Evolutionary conservation across 2,797 vertebrate genomes (phyloP).

Genomic region (Molossus alvarezi): DNA sequence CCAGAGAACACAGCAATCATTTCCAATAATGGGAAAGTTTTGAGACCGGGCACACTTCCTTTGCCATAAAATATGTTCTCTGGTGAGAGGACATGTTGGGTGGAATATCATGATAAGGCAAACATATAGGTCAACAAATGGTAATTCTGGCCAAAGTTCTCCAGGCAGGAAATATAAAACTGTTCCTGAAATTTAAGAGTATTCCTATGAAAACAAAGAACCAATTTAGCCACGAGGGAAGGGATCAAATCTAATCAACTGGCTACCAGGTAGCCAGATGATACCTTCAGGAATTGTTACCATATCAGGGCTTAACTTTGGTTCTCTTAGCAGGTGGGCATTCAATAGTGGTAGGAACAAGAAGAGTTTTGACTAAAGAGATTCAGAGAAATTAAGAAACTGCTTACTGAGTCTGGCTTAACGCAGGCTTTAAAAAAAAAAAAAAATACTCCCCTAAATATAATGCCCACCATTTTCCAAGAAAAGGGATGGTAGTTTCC

Average conservation of each 20-base stretch:
- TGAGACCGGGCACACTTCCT: not conserved
- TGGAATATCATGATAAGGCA: conserved; percentile 16
- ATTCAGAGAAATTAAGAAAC: conserved; percentile 15
- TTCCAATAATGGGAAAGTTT: not conserved
- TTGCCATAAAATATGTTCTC: not conserved
- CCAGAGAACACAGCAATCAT: not conserved
- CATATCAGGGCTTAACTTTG: not conserved
- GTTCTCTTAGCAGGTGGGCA: not conserved
- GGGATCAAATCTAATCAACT: not conserved
- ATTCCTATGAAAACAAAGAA: conserved; percentile 47
- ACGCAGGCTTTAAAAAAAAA: not conserved
- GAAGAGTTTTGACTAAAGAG: not conserved
- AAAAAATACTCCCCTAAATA: conserved; percentile 40
- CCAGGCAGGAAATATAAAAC: conserved; percentile 5
- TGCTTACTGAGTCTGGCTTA: not conserved
- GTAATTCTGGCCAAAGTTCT: not conserved
- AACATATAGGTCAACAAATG: conserved; percentile 33
- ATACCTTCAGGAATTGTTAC: conserved; percentile 3
- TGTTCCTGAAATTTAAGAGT: conserved; percentile 7
- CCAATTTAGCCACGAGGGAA: not conserved
- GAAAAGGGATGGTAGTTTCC: not conserved
- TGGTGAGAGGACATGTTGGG: not conserved
- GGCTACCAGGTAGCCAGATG: not conserved
- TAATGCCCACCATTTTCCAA: conserved; percentile 19
- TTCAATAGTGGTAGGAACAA: not conserved